Evolutionary conservation across 2,797 vertebrate species (phyloP).

Genomic region (Dallia pectoralis): DNA sequence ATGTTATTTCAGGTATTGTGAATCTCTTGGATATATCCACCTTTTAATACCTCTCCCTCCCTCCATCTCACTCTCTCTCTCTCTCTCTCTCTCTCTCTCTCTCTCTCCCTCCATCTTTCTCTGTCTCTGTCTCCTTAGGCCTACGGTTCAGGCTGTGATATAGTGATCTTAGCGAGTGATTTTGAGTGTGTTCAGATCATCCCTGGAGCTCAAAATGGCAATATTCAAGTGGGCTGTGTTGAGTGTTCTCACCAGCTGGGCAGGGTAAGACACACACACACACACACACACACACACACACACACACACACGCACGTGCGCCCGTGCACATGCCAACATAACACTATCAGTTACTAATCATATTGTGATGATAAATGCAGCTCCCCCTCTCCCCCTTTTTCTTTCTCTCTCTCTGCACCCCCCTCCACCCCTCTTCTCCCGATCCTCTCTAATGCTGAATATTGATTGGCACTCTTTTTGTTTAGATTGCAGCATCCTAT

Average conservation of each 20-base stretch:
- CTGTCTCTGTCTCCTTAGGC: constrained; percentile 80
- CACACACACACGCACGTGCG: not conserved
- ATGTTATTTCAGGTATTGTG: no score
- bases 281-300: constrained; percentile 24
- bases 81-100: not conserved
- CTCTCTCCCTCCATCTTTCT: not conserved
- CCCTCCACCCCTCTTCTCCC: no score
- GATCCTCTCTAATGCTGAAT: constrained; percentile 42
- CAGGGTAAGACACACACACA: constrained; percentile 81
- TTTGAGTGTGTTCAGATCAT: constrained; percentile 99
- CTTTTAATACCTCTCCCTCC: not conserved
- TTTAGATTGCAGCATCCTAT: constrained; percentile 96
- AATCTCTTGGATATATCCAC: no score
- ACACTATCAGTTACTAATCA: not conserved
- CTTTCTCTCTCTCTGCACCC: not conserved
- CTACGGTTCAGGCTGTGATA: constrained; percentile 97
- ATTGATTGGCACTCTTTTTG: constrained; percentile 61
- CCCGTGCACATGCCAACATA: no score
- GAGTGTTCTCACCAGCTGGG: constrained; percentile 95
- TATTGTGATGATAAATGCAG: not conserved
- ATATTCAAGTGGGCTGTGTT: constrained; percentile 99
- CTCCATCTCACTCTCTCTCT: not conserved
- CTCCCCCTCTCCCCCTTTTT: not conserved
- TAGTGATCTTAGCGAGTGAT: constrained; percentile 94
- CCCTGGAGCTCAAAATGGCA: constrained; percentile 98